Conservation (phyloP, 2,113 vertebrate species). For the Lipophrys pholis region DNA sequence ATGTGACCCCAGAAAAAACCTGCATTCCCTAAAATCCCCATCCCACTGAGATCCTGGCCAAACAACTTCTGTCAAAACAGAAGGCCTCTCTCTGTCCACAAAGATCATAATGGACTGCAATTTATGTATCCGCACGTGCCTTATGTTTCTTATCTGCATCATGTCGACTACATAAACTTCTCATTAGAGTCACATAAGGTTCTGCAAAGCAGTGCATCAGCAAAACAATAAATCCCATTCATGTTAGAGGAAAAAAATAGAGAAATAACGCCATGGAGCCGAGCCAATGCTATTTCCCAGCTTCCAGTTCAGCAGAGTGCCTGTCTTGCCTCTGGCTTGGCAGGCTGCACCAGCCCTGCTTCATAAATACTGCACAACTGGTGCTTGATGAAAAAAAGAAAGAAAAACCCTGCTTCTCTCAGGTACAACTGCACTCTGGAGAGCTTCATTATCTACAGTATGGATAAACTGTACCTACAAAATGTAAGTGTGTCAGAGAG, state of each 20-base stretch:
- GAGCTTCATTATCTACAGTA: slow-evolving; percentile 69
- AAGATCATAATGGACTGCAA: slow-evolving; percentile 16
- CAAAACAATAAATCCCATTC: slow-evolving; percentile 38
- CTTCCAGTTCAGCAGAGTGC: slow-evolving; percentile 61
- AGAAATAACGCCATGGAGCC: slow-evolving; percentile 39
- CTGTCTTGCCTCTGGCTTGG: slow-evolving; percentile 71
- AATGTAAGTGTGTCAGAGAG: slow-evolving; percentile 34
- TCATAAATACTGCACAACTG: slow-evolving; percentile 78
- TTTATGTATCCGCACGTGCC: slow-evolving; percentile 27
- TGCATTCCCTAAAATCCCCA: slow-evolving; percentile 36
- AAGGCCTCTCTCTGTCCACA: slow-evolving; percentile 16
- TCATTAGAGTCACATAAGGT: not conserved
- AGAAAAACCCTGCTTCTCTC: slow-evolving; percentile 55
- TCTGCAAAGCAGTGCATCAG: not conserved
- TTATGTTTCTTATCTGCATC: slow-evolving; percentile 3
- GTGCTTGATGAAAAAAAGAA: slow-evolving; percentile 51
- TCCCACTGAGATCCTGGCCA: slow-evolving; percentile 49
- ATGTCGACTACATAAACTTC: not conserved
- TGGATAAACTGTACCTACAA: slow-evolving; percentile 50
- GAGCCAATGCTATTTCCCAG: slow-evolving; percentile 50
- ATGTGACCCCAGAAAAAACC: slow-evolving; percentile 53
- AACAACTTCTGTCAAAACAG: slow-evolving; percentile 49
- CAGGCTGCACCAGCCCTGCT: slow-evolving; percentile 64
- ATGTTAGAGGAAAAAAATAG: slow-evolving; percentile 9
- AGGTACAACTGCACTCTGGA: slow-evolving; percentile 77